phyloP scores from a whole-genome alignment of 2,797 vertebrate genomes.

The Leucoraja ocellata region DNA sequence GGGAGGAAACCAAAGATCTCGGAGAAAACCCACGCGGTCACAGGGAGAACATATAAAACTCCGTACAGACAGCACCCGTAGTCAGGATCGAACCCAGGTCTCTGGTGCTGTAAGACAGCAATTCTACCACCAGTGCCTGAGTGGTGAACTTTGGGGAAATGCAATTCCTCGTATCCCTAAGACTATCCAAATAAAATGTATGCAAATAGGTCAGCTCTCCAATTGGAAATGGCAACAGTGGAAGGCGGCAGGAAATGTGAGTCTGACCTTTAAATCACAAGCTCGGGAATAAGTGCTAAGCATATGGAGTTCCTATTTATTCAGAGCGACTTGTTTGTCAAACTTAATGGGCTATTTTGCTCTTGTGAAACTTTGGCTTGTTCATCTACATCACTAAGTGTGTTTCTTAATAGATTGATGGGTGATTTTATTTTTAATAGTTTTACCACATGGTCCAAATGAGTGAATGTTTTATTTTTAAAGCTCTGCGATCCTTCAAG shows the following conservation, averaged over 20 bases:
- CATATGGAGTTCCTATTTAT: conserved; percentile 27
- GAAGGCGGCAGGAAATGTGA: conserved; percentile 3
- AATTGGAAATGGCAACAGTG: background rate
- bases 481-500: background rate
- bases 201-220: background rate
- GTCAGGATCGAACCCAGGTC: too few species aligned
- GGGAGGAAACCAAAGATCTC: too few species aligned
- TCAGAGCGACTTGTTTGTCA: conserved; percentile 3
- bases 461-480: background rate
- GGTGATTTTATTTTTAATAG: background rate
- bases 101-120: too few species aligned
- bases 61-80: too few species aligned
- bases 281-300: background rate
- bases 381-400: background rate
- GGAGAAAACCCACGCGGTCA: too few species aligned
- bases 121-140: background rate
- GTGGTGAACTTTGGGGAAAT: background rate
- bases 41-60: too few species aligned
- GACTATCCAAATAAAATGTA: background rate
- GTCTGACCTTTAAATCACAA: background rate
- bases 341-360: background rate
- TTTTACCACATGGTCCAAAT: background rate
- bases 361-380: background rate
- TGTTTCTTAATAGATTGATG: background rate
- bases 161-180: background rate